Evolutionary conservation across 2,888 invertebrate species (phyloP), one percentile per base, ranked within the genome.

Genomic region (Pterostichus niger): DNA sequence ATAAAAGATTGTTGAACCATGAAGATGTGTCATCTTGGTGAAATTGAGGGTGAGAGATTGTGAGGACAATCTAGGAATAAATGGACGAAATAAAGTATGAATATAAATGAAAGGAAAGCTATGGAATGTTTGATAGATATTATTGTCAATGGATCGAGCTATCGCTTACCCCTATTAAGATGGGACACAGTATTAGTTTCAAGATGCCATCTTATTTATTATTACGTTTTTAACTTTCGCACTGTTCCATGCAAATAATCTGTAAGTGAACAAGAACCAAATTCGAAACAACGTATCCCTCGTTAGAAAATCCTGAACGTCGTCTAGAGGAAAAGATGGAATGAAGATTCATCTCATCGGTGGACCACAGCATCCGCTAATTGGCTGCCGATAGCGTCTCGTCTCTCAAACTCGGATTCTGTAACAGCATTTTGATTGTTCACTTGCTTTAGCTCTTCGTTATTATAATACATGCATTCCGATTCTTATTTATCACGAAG

Each of bases 311-410:
- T 71, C 68, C 68, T 71, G 44, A 64, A 44, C 40, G 35, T 61
- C 56, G 61, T 35, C 33, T 64, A 35, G 13, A 33, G 46, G 71
- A 71, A 64, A 35, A 44, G 17, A 71, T 13, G 15, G 52, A 75
- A 24, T 6, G 75, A 49, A 52, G 75, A 75, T 75, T 71, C 71
- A 46, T 71, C 46, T 71, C 46, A 44, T 24, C 44, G 54, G 54
- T 73, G 81, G 81, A 81, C 56, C 81, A 54, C 49, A 81, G 56
- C 68, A 81, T 81, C 54, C 56, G 56, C 81, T 81, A 81, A 81
- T 81, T 81, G 81, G 81, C 71, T 73, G 71, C 81, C 68, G 80
- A 80, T 68, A 80, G 64, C 80, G 80, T 64, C 64, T 40, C 33
- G 24, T 24, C 3, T 24, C 9, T n/a, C 17, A 44, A 17, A 13